Conservation (phyloP, 2,797 vertebrate species). For the Coccyzus lansbergi region DNA sequence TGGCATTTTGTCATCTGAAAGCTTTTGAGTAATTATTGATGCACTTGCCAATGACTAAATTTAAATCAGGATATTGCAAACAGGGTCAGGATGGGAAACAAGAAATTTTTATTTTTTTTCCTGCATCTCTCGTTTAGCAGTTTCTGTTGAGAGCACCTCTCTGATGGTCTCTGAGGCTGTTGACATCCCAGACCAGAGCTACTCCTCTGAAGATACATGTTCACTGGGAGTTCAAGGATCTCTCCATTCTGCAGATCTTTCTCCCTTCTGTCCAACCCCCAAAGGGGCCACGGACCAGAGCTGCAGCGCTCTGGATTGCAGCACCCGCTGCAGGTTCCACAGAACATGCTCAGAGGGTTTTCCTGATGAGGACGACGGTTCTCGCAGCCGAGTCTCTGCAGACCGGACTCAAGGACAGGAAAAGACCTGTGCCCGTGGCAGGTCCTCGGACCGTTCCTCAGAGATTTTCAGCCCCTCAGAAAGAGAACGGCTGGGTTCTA, state of each 20-base stretch:
- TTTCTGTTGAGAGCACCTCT: constrained; percentile 84
- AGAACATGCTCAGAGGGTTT: constrained; percentile 63
- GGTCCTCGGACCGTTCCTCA: constrained; percentile 80
- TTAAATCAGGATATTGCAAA: not conserved
- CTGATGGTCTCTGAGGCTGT: constrained; percentile 84
- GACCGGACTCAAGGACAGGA: constrained; percentile 73
- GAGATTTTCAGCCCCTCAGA: constrained; percentile 77
- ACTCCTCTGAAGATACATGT: constrained; percentile 87
- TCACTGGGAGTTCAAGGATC: constrained; percentile 88
- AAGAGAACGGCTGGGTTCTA: constrained; percentile 50
- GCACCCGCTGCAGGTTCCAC: constrained; percentile 63
- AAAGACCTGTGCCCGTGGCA: constrained; percentile 45
- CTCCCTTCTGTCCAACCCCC: constrained; percentile 77
- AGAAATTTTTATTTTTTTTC: not conserved
- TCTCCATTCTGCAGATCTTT: constrained; percentile 77
- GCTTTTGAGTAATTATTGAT: not conserved
- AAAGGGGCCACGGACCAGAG: constrained; percentile 75
- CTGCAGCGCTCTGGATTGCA: constrained; percentile 81
- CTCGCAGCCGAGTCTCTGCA: constrained; percentile 75
- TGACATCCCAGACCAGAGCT: constrained; percentile 80
- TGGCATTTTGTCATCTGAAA: not conserved
- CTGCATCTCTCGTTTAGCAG: constrained; percentile 70
- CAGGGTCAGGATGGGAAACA: rapidly evolving
- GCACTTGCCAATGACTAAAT: not conserved
- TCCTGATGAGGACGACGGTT: constrained; percentile 63